Evolutionary conservation across 2,113 vertebrate genomes (phyloP), one percentile per base, ranked within the genome.

Genomic region (Tupaia tana): DNA sequence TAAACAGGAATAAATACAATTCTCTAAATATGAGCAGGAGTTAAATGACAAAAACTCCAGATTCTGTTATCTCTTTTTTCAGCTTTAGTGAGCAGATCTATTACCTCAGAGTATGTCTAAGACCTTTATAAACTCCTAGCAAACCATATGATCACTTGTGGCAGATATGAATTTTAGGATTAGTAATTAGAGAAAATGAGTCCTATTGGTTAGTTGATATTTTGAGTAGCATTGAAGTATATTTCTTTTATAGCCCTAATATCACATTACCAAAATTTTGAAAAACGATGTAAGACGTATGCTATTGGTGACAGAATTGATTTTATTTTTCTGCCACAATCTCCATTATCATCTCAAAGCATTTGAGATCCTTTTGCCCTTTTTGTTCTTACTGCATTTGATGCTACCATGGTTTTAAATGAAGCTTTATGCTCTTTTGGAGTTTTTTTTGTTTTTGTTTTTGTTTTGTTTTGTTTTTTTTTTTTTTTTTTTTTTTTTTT

Each of bases 31-130:
- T 69, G 43, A 90, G 14, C 34, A 7, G 71, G 71, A 79, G 58
- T 73, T 27, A 71, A 19, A 29, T 63, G 31, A 14, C 19, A 71
- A 77, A 34, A 59, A 56, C 2, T 29, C 25, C 22, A 52, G 54
- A 11, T 86, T 70, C 31, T 67, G 3, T 78, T 58, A 82, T 43
- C 27, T 79, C 11, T 63, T 87, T 71, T 63, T 88, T 86, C 27
- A 87, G 27, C 52, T 31, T 81, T 52, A 85, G 31, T 12, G n/a
- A 90, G 29, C 52, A 64, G 20, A 81, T 83, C n/a, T 83, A 31
- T 84, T 78, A 90, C 16, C 43, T 34, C 9, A 96, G n/a, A 75
- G 22, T 92, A 87, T 92, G 90, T 64, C 43, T 84, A 84, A 86
- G 59, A 83, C 16, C 27, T 92, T 90, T 70, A n/a, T 90, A 66